These are phyloP conservation scores for Tenebrio molitor DNA, from an alignment of 1,140 invertebrate genomes.

Conservation along the genomic window DNA sequence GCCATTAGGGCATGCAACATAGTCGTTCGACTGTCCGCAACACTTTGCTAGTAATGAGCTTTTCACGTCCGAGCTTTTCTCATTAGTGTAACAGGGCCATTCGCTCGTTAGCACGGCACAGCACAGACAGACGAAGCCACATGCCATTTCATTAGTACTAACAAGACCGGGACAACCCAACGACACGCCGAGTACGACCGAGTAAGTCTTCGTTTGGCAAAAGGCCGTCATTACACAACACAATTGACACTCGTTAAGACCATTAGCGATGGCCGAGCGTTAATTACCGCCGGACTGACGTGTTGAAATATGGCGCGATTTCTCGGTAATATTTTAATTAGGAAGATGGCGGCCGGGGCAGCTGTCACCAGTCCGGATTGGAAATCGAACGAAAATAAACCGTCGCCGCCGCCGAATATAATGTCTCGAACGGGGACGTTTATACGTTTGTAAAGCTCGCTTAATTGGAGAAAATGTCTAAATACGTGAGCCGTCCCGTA, in stretches of 20 bases:
- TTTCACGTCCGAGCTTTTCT: slow-evolving; percentile 61
- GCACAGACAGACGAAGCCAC: slow-evolving; percentile 55
- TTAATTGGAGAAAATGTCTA: slow-evolving; percentile 46
- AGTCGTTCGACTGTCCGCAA: slow-evolving; percentile 58
- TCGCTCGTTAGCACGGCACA: slow-evolving; percentile 56
- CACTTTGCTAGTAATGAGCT: slow-evolving; percentile 60
- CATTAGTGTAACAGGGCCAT: slow-evolving; percentile 61
- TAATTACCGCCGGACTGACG: slow-evolving; percentile 39
- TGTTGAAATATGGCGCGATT: slow-evolving; percentile 33
- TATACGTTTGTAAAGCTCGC: slow-evolving; percentile 33
- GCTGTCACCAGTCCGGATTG: slow-evolving; percentile 6
- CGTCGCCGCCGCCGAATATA: slow-evolving; percentile 30
- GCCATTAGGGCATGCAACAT: slow-evolving; percentile 31
- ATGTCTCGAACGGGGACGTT: slow-evolving; percentile 1
- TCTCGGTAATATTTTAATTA: slow-evolving; percentile 43
- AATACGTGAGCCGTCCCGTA: slow-evolving; percentile 43
- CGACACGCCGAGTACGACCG: slow-evolving; percentile 25
- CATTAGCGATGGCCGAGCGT: slow-evolving; percentile 42
- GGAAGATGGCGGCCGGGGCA: not conserved
- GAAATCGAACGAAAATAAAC: slow-evolving; percentile 29
- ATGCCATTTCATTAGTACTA: slow-evolving; percentile 62
- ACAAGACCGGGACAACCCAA: slow-evolving; percentile 53
- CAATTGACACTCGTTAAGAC: slow-evolving; percentile 44
- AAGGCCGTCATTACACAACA: slow-evolving; percentile 25
- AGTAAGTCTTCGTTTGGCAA: slow-evolving; percentile 35